Evolutionary conservation across 2,888 invertebrate species (phyloP).

Genomic region (Phortica okadai): DNA sequence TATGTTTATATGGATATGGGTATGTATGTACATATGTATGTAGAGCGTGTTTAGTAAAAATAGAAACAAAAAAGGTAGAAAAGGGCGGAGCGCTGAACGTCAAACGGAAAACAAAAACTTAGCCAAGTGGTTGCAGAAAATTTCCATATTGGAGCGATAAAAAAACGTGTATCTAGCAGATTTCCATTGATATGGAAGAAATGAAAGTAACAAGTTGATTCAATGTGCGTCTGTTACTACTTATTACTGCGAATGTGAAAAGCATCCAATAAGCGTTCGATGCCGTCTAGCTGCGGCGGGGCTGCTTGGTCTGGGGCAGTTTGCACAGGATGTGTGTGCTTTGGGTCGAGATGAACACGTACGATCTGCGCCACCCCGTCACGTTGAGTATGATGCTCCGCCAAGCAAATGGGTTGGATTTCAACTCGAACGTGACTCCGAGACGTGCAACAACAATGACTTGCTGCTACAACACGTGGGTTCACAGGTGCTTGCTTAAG

Average conservation of each 20-base stretch:
- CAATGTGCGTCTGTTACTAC: slow-evolving; percentile 41
- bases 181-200: slow-evolving; percentile 59
- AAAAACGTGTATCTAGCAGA: slow-evolving; percentile 62
- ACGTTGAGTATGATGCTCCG: slow-evolving; percentile 50
- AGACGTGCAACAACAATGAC: background rate
- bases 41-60: background rate
- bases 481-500: slow-evolving; percentile 19
- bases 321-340: slow-evolving; percentile 49
- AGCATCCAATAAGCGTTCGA: slow-evolving; percentile 18
- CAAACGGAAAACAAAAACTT: slow-evolving; percentile 61
- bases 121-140: slow-evolving; percentile 68
- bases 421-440: slow-evolving; percentile 62
- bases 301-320: slow-evolving; percentile 59
- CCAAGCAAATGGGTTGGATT: slow-evolving; percentile 69
- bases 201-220: slow-evolving; percentile 55
- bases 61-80: background rate
- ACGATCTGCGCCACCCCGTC: slow-evolving; percentile 1
- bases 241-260: background rate
- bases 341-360: background rate
- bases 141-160: slow-evolving; percentile 69
- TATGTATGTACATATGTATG: slow-evolving; percentile 26
- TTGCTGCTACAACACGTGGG: too few species aligned
- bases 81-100: background rate
- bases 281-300: background rate
- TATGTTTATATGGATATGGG: background rate